Base-by-base conservation (phyloP, 2,888 invertebrate species). In the Pterobdella sp. region DNA sequence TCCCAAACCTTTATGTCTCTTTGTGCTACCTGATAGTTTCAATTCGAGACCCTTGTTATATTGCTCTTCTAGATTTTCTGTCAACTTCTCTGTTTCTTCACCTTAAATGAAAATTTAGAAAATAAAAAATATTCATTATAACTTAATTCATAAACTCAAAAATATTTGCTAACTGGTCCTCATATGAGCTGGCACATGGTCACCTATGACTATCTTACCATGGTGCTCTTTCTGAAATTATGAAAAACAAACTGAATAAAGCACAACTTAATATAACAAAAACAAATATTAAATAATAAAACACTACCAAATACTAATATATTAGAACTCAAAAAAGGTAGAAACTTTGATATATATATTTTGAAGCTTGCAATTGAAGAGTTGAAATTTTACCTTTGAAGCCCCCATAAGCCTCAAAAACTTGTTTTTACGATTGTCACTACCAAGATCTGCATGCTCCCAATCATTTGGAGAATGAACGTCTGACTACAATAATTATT, bases 391-490 rank as follows among this genome's bases (percentile, higher is more conserved):
- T 18, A 49, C n/a, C 79, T 83, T 83, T 65, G 77, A 75, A 29
- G 83, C 84, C 32, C 84, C 84, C 84, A 84, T 83, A 18, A 84
- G 76, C 70, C 81, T 76, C 0, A 84, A 78, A 76, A 84, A 84
- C 75, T 84, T 84, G 68, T 80, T 78, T 73, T 82, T 82, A 68
- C 83, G 76, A 10, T 79, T 79, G 73, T 80, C 80, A 78, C 82
- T 81, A 31, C 83, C 83, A 37, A 84, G 77, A 74, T 83, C 80
- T 10, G 80, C 83, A 65, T 78, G 77, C 75, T 84, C 84, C 84
- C 84, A 84, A 32, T 80, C 80, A 76, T 84, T 84, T 1, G 82
- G 82, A 36, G 84, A 83, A 72, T 82, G 81, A 22, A 56, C 60
- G 60, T 56, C n/a, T 14, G 60, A 22, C 60, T 56, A 3, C n/a